These are phyloP conservation scores for Colostygia pectinataria DNA, from an alignment of 2,888 invertebrate species.

Conservation along the genomic window DNA sequence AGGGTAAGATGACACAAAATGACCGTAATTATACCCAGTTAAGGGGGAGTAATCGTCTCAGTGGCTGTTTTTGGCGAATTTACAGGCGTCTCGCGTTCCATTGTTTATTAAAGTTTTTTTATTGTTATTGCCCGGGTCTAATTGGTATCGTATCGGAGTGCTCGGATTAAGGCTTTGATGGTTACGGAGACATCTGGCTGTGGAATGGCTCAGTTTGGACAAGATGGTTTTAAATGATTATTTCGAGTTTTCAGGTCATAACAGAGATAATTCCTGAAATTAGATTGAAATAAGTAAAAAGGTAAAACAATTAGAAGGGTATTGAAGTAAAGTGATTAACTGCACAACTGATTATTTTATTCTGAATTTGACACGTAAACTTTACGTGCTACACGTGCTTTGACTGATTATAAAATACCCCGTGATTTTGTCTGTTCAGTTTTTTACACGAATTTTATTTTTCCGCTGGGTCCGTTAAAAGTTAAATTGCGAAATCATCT, in stretches of 20 bases:
- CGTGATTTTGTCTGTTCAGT: no score
- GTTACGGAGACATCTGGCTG: constrained; percentile 18
- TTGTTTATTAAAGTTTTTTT: constrained; percentile 77
- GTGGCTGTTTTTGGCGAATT: constrained; percentile 65
- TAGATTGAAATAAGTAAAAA: no score
- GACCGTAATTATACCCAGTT: constrained; percentile 75
- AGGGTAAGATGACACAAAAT: constrained; percentile 78
- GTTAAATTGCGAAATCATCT: no score
- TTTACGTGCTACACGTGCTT: no score
- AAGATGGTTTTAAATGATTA: constrained; percentile 13
- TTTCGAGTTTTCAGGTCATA: background rate
- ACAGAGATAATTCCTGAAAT: background rate
- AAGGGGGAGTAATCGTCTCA: constrained; percentile 61
- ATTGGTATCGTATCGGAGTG: constrained; percentile 46
- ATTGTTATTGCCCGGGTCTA: constrained; percentile 58
- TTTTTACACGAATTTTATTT: no score
- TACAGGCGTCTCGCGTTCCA: constrained; percentile 60
- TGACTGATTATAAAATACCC: no score
- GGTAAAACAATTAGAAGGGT: no score
- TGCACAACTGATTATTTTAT: background rate
- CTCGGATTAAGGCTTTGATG: constrained; percentile 10
- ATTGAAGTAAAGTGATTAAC: background rate
- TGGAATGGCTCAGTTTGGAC: background rate
- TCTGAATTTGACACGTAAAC: background rate
- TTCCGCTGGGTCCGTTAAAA: no score